These are phyloP conservation scores for Pipistrellus kuhlii DNA, from an alignment of 2,797 vertebrate species.

Conservation along the genomic window DNA sequence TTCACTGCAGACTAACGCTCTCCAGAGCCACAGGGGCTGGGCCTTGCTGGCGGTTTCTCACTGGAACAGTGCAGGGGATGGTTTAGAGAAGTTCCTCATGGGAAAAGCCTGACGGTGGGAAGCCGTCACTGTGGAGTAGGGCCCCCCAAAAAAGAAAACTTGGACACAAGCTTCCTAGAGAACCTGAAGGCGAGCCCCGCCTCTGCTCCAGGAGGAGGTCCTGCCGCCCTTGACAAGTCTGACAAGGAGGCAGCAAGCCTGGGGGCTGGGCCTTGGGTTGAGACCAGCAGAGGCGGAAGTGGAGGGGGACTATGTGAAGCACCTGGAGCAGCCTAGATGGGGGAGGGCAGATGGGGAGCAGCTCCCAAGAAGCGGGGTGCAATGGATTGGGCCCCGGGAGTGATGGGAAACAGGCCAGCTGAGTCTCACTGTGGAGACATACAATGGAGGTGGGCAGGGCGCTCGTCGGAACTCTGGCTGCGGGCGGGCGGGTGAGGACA, in stretches of 20 bases:
- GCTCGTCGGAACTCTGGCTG: neutral
- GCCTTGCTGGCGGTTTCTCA: neutral
- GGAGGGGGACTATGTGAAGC: neutral
- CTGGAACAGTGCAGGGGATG: neutral
- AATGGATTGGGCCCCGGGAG: neutral
- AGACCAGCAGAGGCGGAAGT: neutral
- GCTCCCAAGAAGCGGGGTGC: neutral
- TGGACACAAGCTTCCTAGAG: neutral
- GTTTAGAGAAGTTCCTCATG: neutral
- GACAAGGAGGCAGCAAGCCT: neutral
- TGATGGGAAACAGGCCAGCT: neutral
- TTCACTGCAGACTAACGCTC: no score
- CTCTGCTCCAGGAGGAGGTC: neutral
- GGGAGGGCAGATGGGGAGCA: neutral
- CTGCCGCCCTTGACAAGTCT: neutral
- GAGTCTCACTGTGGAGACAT: neutral
- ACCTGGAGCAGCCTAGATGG: neutral
- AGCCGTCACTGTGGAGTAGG: neutral
- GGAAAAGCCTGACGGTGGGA: neutral
- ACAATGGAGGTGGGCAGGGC: neutral
- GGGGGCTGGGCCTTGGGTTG: neutral
- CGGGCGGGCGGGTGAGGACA: accelerated
- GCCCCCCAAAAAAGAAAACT: neutral
- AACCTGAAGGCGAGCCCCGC: neutral
- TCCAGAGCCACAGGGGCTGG: no score